A percentile compares a stretch with the other conserved stretches of the same genome.
These are phyloP conservation scores for Laupala kohalensis DNA, from an alignment of 1,140 invertebrate genomes.

Conservation along the genomic window DNA sequence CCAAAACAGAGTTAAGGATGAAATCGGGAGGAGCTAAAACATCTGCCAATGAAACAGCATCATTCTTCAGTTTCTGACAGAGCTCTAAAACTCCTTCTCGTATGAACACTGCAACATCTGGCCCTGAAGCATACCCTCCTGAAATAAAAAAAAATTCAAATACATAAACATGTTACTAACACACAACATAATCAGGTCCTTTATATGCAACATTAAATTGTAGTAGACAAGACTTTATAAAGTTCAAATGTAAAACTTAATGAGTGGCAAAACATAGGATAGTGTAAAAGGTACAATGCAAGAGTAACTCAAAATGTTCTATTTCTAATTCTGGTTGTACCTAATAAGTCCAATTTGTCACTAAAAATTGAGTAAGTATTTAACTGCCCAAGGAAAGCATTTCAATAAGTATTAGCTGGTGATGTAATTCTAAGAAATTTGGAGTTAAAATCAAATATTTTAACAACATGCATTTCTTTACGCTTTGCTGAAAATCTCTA, in stretches of 20 bases:
- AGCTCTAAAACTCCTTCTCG: constrained; percentile 44
- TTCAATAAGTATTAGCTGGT: too few species aligned
- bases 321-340: background rate
- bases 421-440: too few species aligned
- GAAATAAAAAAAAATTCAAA: background rate
- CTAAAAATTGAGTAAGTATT: too few species aligned
- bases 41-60: constrained; percentile 70
- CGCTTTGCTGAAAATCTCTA: too few species aligned
- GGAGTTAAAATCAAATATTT: too few species aligned
- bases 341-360: too few species aligned
- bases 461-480: too few species aligned
- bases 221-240: background rate
- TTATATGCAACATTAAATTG: background rate
- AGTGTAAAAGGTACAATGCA: background rate
- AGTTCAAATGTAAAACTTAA: background rate
- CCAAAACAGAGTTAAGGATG: constrained; percentile 64
- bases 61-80: constrained; percentile 48
- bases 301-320: background rate
- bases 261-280: background rate
- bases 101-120: constrained; percentile 36
- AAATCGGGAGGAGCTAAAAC: constrained; percentile 79
- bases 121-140: constrained; percentile 18
- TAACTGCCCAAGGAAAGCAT: too few species aligned
- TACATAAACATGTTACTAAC: background rate
- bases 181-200: background rate